These are phyloP conservation scores for Drosophila busckii DNA, from an alignment of 1,140 invertebrate species.

Conservation along the genomic window DNA sequence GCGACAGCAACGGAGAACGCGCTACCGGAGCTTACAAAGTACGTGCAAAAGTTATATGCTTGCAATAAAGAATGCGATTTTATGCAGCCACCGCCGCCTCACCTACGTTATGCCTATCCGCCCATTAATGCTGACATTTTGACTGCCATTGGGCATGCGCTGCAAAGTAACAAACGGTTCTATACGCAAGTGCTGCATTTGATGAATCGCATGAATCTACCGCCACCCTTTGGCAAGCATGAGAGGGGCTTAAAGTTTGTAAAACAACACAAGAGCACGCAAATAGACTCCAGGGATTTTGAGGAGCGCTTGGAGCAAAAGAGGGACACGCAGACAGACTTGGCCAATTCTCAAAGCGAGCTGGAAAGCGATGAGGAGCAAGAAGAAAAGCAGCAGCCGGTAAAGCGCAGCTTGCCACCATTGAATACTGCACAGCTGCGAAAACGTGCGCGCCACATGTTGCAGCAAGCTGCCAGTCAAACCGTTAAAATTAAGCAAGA, in stretches of 20 bases:
- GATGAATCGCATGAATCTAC: constrained; percentile 97
- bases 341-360: constrained; percentile 65
- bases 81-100: constrained; percentile 85
- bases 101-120: constrained; percentile 88
- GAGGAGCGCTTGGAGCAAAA: no score
- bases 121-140: constrained; percentile 86
- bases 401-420: constrained; percentile 72
- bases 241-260: no score
- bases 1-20: background rate
- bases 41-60: constrained; percentile 84
- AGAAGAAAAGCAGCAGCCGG: background rate
- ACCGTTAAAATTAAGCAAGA: background rate
- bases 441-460: constrained; percentile 46
- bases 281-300: no score
- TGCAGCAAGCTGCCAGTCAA: constrained; percentile 33
- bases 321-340: constrained; percentile 41
- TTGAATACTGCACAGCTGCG: constrained; percentile 6
- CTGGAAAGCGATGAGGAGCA: constrained; percentile 84
- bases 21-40: constrained; percentile 81
- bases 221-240: constrained; percentile 85
- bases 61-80: constrained; percentile 84
- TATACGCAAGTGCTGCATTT: constrained; percentile 94
- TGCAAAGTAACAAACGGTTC: constrained; percentile 88
- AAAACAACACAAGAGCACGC: no score
- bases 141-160: constrained; percentile 87